Evolutionary conservation across 1,140 invertebrate genomes (phyloP), one percentile per base, ranked within the genome.

Genomic region (Musca vetustissima): DNA sequence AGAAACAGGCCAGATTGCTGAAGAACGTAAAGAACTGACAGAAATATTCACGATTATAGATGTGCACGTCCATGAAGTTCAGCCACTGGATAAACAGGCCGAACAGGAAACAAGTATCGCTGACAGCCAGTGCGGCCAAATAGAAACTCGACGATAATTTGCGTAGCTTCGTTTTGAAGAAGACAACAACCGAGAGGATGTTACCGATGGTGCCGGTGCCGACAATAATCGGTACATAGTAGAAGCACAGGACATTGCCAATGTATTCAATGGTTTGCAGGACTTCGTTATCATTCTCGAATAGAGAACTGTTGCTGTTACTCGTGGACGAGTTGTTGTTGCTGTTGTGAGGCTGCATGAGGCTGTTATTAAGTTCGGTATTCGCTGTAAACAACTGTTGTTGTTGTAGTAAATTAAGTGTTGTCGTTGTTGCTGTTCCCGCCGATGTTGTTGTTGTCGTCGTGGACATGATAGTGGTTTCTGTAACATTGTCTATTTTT

Each of bases 111-210:
- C 89, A 84, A 0, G 90, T 91, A 81, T 94, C 93, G 50, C 90
- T 91, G 1, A 91, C 82, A 1, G 92, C 91, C 49, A 94, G 76
- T 0, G 90, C 91, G 0, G 92, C 88, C 67, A 94, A 81, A 76
- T 94, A 95, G 73, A 90, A 89, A 65, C 91, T 92, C 8, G 92
- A 93, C 1, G 91, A 92, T 3, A 90, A 86, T 65, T 89, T 86
- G 9, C 90, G 84, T 43, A 94, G 83, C 70, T 91, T 90, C 9
- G 89, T 90, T 11, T 85, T 86, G 70, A 88, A 88, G 73, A 93
- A 92, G 1, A 94, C 91, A 59, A 90, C 85, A 4, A 91, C 84
- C 0, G 92, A 93, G 0, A 93, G 76, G 15, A 88, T 83, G 74
- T 95, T 95, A 4, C 93, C 93, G 9, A 91, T 73, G 3, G 86